Conservation (phyloP, 2,888 invertebrate species). For the Lepidocyrtoides sp. region DNA sequence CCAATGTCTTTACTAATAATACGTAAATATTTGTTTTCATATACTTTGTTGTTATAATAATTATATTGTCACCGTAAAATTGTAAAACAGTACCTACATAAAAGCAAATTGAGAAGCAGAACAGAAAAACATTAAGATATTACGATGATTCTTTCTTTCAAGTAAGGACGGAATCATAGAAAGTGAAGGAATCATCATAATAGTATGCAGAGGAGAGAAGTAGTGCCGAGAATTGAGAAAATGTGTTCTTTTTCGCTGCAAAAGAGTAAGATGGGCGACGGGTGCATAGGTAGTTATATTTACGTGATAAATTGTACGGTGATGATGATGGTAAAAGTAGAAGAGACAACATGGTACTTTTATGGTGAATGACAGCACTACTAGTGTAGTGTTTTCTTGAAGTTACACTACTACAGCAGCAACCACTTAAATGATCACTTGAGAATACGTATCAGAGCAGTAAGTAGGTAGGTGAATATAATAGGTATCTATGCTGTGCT, state of each 20-base stretch:
- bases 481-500: background rate
- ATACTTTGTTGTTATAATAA: too few relatives aligned
- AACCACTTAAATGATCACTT: too few relatives aligned
- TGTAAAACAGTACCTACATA: too few relatives aligned
- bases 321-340: background rate
- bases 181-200: constrained; percentile 13
- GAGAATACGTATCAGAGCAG: too few relatives aligned
- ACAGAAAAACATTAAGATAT: too few relatives aligned
- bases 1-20: background rate
- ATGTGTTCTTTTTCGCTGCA: background rate
- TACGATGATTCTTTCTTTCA: too few relatives aligned
- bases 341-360: constrained; percentile 13
- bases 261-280: background rate
- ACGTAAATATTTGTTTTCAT: constrained; percentile 28
- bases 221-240: constrained; percentile 23
- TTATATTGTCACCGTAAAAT: too few relatives aligned
- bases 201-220: background rate
- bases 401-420: too few relatives aligned
- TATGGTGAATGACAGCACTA: constrained; percentile 9
- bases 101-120: too few relatives aligned
- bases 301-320: background rate
- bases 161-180: too few relatives aligned
- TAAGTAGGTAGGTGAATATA: too few relatives aligned
- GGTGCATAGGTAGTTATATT: background rate
- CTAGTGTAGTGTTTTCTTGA: too few relatives aligned